Base-by-base conservation (phyloP, 2,888 invertebrate species). In the Napeogenes inachia region DNA sequence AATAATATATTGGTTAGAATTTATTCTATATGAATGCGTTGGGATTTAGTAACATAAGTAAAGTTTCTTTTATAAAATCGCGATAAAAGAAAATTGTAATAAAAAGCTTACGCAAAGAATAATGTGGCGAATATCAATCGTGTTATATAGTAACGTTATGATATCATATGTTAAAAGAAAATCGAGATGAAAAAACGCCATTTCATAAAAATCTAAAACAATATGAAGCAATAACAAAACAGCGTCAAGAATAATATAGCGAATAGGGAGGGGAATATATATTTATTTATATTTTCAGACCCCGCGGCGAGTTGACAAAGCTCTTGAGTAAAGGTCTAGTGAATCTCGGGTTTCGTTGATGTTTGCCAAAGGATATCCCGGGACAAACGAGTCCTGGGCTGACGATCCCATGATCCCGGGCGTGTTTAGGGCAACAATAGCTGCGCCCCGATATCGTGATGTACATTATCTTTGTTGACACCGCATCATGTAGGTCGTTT, bases 361-460 rank as follows among this genome's bases (percentile, higher is more conserved):
- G 88, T 89, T 89, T 89, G 85, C 86, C 80, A 79, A 85, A 82
- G 89, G 86, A 86, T 85, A 85, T 85, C 80, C 84, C 83, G 84
- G 82, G 85, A 89, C 88, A 89, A 89, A 88, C 87, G 86, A 87
- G 84, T 72, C 73, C 77, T 76, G 78, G 75, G 71, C 75, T 77
- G 77, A 75, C 79, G 80, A 85, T 82, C 82, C 80, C 78, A 77
- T 82, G 87, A 87, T 87, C 85, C 84, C 73, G 81, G 81, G 76
- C 77, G 76, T 76, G 82, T 83, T 84, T 84, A 84, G 79, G 77
- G 78, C 82, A 84, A 87, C 86, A 88, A 87, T 84, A 76, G 82
- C 82, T 80, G 79, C 80, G 81, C 81, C 84, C 21, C 76, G 85
- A 87, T 87, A 87, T 79, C 81, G 72, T 83, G 81, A 87, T 86